A percentile compares a stretch with the other conserved stretches of the same genome.
These are phyloP conservation scores for Ardeotis arabs DNA, from an alignment of 2,113 vertebrate species.

Conservation along the genomic window DNA sequence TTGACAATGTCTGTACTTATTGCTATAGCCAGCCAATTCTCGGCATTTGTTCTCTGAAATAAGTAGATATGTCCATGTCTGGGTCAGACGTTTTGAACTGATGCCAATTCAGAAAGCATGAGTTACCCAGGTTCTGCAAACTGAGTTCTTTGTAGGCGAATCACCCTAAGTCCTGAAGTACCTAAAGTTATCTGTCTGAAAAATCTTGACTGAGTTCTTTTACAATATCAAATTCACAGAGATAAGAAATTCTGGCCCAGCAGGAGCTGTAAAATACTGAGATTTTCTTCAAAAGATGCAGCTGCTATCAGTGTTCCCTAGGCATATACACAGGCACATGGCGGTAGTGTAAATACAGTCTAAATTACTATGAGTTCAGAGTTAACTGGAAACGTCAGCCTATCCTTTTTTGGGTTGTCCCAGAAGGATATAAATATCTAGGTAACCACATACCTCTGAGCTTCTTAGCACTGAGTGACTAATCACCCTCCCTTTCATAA, in stretches of 20 bases:
- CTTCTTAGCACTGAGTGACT: neutral
- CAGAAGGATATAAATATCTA: neutral
- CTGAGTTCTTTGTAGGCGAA: neutral
- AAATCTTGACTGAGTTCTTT: neutral
- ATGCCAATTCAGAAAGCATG: neutral
- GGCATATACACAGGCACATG: neutral
- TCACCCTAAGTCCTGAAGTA: neutral
- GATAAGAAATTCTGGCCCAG: neutral
- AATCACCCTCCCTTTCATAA: constrained; percentile 46
- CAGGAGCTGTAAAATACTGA: neutral
- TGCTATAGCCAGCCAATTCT: neutral
- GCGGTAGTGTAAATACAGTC: neutral
- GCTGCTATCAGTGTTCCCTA: neutral
- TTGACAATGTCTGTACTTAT: neutral
- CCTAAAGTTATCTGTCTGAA: neutral
- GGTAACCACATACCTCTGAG: neutral
- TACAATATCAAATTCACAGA: neutral
- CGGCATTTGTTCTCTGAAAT: neutral
- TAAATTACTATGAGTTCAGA: neutral
- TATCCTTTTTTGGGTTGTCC: neutral
- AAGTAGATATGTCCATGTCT: neutral
- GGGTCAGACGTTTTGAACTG: neutral
- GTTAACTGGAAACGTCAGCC: neutral
- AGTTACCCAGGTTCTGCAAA: neutral
- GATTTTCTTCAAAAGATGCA: neutral